These are phyloP conservation scores for Arothron firmamentum DNA, from an alignment of 2,113 vertebrate genomes.

Conservation along the genomic window DNA sequence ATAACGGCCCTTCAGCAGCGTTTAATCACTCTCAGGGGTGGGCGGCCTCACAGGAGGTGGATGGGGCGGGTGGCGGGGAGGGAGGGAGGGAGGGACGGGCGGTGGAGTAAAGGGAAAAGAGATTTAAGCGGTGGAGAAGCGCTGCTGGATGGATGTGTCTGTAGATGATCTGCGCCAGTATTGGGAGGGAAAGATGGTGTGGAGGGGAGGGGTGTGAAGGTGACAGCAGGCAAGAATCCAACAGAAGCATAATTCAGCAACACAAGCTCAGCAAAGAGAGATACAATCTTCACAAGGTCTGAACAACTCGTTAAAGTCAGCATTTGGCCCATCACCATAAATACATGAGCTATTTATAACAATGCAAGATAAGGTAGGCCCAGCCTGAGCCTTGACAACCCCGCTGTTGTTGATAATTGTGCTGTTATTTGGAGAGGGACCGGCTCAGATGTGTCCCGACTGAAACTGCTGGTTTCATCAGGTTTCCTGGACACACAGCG, in stretches of 20 bases:
- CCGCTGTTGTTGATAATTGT: slow-evolving; percentile 53
- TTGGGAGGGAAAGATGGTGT: slow-evolving; percentile 11
- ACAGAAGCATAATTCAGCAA: slow-evolving; percentile 63
- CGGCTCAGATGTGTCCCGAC: slow-evolving; percentile 20
- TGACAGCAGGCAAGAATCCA: slow-evolving; percentile 56
- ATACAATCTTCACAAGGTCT: slow-evolving; percentile 67
- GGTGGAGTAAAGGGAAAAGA: slow-evolving; percentile 27
- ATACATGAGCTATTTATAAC: slow-evolving; percentile 59
- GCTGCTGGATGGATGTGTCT: slow-evolving; percentile 53
- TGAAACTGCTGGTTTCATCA: slow-evolving; percentile 1
- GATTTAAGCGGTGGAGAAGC: slow-evolving; percentile 49
- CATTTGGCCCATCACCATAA: slow-evolving; percentile 58
- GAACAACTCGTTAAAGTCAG: slow-evolving; percentile 69
- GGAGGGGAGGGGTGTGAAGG: slow-evolving; percentile 15
- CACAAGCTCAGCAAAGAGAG: slow-evolving; percentile 54
- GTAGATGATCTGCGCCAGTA: slow-evolving; percentile 44
- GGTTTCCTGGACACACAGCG: background rate
- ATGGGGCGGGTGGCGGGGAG: slow-evolving; percentile 18
- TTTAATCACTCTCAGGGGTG: slow-evolving; percentile 79
- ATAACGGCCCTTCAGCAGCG: slow-evolving; percentile 73
- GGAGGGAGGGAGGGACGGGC: slow-evolving; percentile 4
- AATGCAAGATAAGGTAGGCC: slow-evolving; percentile 45
- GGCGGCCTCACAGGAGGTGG: slow-evolving; percentile 69
- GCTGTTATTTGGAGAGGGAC: slow-evolving; percentile 27
- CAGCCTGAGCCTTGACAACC: slow-evolving; percentile 50